Evolutionary conservation across 2,797 vertebrate genomes (phyloP), one percentile per base, ranked within the genome.

Genomic region (Enteromius anoplus): DNA sequence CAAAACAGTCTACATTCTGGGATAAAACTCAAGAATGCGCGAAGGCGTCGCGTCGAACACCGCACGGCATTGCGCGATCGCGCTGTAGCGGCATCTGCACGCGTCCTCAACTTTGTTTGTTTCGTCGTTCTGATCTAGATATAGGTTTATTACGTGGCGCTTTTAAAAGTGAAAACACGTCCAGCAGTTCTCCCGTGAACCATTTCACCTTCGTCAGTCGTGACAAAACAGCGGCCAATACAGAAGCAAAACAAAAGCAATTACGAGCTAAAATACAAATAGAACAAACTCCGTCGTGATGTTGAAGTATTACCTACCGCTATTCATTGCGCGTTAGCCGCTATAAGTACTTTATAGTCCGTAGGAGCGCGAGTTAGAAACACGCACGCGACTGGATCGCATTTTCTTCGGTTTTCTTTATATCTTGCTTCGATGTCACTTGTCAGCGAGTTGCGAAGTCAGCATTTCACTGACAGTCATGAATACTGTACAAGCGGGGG

Each of bases 81-180:
- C 60, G 60, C 26, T 15, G 40, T 49, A 3, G 42, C 17, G 62
- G 76, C 66, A 69, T 40, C 32, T 7, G 3, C n/a, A 12, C 47
- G 72, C 62, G 47, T 49, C 1, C 45, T 60, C 40, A 4, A 9
- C 32, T n/a, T 69, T 40, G 21, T 77, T 23, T 23, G 49, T 15
- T 49, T 60, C 37, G 9, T 21, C 8, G 4, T 19, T 26, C 29
- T 40, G 2, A 14, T 37, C 42, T 32, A 21, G 40, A 49, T 26
- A 15, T 26, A 15, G 40, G 26, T 65, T 81, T 32, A 60, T 71
- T 47, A 15, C 26, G 47, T 23, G 32, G 32, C 45, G 47, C 32
- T 42, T 51, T 53, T 73, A 2, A 17, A 75, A 68, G n/a, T 29
- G 71, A 53, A 81, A 65, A 81, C 71, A n/a, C 29, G 42, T 70